Evolutionary conservation across 2,113 vertebrate genomes (phyloP).

Genomic region (Lepisosteus osseus): DNA sequence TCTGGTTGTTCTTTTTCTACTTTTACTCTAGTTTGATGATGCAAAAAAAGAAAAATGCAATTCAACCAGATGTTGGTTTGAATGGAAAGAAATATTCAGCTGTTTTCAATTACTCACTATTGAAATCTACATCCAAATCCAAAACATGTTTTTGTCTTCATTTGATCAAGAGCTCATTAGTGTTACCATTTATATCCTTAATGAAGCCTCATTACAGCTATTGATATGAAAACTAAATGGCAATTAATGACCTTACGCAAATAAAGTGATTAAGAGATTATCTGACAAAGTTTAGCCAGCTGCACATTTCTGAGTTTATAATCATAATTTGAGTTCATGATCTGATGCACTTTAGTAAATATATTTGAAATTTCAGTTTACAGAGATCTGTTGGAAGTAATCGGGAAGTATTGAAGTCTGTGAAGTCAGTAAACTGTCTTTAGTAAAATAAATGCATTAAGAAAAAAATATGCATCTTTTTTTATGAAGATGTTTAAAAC

Average conservation of each 20-base stretch:
- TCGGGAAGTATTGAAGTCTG: no score
- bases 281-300: slow-evolving; percentile 21
- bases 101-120: slow-evolving; percentile 15
- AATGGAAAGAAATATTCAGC: slow-evolving; percentile 17
- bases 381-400: no score
- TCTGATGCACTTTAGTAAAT: not conserved
- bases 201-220: slow-evolving; percentile 23
- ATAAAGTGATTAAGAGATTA: slow-evolving; percentile 26
- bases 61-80: slow-evolving; percentile 4
- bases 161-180: slow-evolving; percentile 17
- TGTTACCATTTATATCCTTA: slow-evolving; percentile 23
- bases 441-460: no score
- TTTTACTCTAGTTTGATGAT: no score
- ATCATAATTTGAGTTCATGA: not conserved
- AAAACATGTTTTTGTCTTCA: slow-evolving; percentile 20
- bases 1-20: no score
- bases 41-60: not conserved
- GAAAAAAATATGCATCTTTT: no score
- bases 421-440: no score
- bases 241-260: slow-evolving; percentile 23
- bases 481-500: no score
- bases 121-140: slow-evolving; percentile 11
- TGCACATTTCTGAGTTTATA: slow-evolving; percentile 17
- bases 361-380: not conserved
- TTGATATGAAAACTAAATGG: slow-evolving; percentile 26